Percentiles rank a stretch among this genome's conserved stretches.
These are phyloP conservation scores for Odontophorus gujanensis DNA, from an alignment of 2,113 vertebrate genomes.

Conservation along the genomic window DNA sequence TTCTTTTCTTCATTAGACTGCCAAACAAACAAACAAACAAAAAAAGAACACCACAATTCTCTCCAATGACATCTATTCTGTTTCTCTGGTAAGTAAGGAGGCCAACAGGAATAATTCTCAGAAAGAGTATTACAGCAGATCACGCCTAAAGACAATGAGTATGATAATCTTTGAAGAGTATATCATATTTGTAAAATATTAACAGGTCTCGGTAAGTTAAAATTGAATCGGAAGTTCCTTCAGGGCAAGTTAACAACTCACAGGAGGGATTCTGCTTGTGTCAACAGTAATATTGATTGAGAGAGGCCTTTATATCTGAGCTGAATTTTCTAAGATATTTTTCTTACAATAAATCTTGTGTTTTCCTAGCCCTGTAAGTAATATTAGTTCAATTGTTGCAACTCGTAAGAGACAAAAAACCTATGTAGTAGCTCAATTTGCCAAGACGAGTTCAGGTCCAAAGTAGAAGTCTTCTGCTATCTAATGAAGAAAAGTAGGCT, in stretches of 20 bases:
- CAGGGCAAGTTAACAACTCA: not conserved
- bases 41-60: not conserved
- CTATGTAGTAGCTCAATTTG: not conserved
- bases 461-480: not conserved
- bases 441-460: not conserved
- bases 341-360: not conserved
- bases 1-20: not conserved
- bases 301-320: not conserved
- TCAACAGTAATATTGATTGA: not conserved
- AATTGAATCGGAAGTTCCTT: not conserved
- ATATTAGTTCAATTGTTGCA: rapidly evolving
- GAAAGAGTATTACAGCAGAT: not conserved
- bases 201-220: not conserved
- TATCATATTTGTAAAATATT: not conserved
- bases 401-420: not conserved
- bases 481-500: not conserved
- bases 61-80: not conserved
- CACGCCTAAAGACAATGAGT: not conserved
- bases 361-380: not conserved
- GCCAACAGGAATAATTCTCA: not conserved
- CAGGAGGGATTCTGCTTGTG: not conserved
- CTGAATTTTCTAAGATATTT: not conserved
- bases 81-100: not conserved
- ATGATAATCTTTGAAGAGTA: not conserved
- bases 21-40: not conserved